A percentile compares a stretch with the other conserved stretches of the same genome.
Conservation (phyloP, 53 echinoderm and acorn worm genomes). For the Echinarachnius parma region DNA sequence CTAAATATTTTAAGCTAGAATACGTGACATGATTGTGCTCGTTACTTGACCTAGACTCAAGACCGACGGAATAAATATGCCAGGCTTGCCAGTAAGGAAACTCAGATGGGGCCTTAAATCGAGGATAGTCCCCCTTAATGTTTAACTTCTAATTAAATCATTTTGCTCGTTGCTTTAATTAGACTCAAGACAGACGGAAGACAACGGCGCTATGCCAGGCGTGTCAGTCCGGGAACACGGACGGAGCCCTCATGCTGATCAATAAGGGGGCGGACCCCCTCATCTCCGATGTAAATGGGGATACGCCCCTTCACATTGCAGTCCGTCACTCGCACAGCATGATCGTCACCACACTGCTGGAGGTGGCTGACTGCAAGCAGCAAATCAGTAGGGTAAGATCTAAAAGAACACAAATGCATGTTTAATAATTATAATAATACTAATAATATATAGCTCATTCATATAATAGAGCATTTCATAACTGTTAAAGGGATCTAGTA, state of each 20-base stretch:
- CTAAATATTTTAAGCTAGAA: too few species aligned
- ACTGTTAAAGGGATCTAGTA: too few species aligned
- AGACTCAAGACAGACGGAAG: conserved; percentile 15
- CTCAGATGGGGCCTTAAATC: too few species aligned
- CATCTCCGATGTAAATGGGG: conserved; percentile 18
- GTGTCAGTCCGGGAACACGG: conserved; percentile 20
- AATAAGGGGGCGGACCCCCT: conserved; percentile 7
- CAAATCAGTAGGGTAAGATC: conserved; percentile 7
- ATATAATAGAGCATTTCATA: too few species aligned
- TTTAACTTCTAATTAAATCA: too few species aligned
- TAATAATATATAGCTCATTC: too few species aligned
- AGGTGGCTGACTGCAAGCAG: conserved; percentile 2
- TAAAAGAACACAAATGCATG: too few species aligned
- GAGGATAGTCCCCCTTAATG: too few species aligned
- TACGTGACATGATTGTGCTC: neutral
- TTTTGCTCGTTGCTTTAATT: too few species aligned
- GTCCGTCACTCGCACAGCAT: neutral
- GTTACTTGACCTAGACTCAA: neutral
- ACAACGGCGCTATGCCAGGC: conserved; percentile 14
- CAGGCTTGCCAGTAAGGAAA: neutral
- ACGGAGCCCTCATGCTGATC: conserved; percentile 7
- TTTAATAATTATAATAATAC: too few species aligned
- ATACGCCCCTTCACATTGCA: conserved; percentile 29
- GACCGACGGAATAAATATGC: neutral
- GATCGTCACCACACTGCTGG: conserved; percentile 19